Percentiles rank a stretch among this genome's conserved stretches.
These are phyloP conservation scores for Orchestes rusci DNA, from an alignment of 2,888 invertebrate genomes.

Conservation along the genomic window DNA sequence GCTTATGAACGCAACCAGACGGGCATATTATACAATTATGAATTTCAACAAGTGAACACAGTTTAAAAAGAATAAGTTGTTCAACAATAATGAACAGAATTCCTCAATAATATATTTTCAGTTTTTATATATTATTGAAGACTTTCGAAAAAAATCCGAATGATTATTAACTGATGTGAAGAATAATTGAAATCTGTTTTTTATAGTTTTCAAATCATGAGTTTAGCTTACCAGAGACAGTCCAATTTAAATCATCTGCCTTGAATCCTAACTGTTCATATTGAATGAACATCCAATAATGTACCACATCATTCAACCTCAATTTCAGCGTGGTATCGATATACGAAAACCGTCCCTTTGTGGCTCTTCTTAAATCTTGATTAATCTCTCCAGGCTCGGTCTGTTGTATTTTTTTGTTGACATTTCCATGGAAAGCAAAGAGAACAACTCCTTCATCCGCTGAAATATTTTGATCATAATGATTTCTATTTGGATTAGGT, in stretches of 20 bases:
- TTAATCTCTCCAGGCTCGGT: constrained; percentile 49
- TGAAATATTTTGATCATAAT: no score
- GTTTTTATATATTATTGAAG: no score
- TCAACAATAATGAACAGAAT: no score
- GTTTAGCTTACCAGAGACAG: constrained; percentile 43
- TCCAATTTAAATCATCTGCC: constrained; percentile 41
- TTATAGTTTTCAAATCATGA: no score
- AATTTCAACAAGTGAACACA: no score
- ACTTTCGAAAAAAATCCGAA: no score
- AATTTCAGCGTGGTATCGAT: constrained; percentile 45
- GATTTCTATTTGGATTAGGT: background rate
- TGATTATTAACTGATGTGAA: no score
- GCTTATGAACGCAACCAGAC: no score
- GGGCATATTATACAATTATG: no score
- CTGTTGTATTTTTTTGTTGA: constrained; percentile 48
- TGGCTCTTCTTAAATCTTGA: constrained; percentile 45
- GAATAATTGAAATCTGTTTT: no score
- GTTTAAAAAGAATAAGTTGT: no score
- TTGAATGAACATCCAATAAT: constrained; percentile 57
- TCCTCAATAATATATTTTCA: no score
- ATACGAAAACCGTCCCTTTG: constrained; percentile 48
- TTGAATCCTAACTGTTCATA: constrained; percentile 46
- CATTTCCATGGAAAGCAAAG: constrained; percentile 59
- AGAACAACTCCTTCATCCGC: constrained; percentile 49
- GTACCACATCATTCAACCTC: constrained; percentile 50